phyloP scores from a whole-genome alignment of 2,888 invertebrate genomes.

The Notocelia uddmanniana region DNA sequence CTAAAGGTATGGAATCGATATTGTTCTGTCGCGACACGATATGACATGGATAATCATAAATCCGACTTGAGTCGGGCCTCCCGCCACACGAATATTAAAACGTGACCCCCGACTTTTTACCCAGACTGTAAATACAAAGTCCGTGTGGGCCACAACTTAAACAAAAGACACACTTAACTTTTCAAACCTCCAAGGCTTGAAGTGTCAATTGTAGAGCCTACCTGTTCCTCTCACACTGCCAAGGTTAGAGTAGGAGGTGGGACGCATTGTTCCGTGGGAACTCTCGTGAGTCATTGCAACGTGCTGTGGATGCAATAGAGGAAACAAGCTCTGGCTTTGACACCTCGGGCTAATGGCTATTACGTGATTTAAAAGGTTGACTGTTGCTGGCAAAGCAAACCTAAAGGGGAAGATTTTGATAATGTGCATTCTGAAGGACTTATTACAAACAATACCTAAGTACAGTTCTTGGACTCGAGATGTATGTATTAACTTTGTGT shows the following conservation, averaged over 20 bases:
- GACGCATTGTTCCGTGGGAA: constrained; percentile 73
- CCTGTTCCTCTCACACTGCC: constrained; percentile 46
- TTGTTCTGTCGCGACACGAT: no score
- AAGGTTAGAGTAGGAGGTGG: constrained; percentile 51
- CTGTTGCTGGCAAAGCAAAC: neutral
- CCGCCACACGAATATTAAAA: no score
- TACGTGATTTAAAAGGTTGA: constrained; percentile 19
- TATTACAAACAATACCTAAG: neutral
- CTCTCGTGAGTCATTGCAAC: constrained; percentile 61
- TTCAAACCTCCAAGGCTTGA: constrained; percentile 58
- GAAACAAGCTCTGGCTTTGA: constrained; percentile 9
- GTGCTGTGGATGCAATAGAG: constrained; percentile 28
- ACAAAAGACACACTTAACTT: constrained; percentile 55
- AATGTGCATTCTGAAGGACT: neutral
- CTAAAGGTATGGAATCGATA: no score
- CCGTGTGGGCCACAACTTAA: constrained; percentile 46
- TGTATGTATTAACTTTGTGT: neutral
- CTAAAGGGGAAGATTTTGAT: neutral
- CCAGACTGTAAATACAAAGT: constrained; percentile 44
- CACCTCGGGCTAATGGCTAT: constrained; percentile 22
- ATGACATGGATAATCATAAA: no score
- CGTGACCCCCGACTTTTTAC: constrained; percentile 1
- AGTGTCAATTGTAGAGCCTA: constrained; percentile 52
- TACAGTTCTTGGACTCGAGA: neutral
- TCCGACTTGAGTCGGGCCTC: no score